These are phyloP conservation scores for Paracentrotus lividus DNA, from an alignment of 53 echinoderm and acorn worm species.

Conservation along the genomic window DNA sequence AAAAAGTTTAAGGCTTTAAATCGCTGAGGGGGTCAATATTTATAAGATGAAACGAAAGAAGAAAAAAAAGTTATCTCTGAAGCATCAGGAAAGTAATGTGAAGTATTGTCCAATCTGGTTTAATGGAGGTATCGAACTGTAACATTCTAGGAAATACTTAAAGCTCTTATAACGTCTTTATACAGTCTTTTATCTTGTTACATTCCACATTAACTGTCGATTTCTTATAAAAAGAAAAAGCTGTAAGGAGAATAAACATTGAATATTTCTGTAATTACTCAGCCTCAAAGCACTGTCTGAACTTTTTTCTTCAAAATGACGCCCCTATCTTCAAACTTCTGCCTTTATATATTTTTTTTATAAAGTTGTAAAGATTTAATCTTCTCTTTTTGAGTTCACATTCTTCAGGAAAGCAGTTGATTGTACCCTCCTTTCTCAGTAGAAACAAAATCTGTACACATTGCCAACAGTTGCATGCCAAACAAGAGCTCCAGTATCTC, in stretches of 20 bases:
- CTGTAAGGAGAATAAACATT: too few species aligned
- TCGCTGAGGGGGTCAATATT: not conserved
- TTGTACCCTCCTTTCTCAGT: not conserved
- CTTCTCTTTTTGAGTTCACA: not conserved
- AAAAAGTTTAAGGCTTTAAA: not conserved
- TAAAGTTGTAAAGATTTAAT: not conserved
- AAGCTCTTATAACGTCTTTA: too few species aligned
- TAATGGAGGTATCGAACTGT: not conserved
- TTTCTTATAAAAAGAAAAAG: too few species aligned
- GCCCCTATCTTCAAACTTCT: too few species aligned
- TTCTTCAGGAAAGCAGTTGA: not conserved
- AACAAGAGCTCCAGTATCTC: not conserved
- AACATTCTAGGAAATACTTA: not conserved
- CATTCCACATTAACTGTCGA: too few species aligned
- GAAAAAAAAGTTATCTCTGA: not conserved
- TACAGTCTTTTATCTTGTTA: not conserved
- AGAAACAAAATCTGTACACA: not conserved
- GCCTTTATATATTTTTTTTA: too few species aligned
- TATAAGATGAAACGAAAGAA: conserved; percentile 1
- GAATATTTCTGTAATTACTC: too few species aligned
- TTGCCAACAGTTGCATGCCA: not conserved
- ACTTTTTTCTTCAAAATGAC: too few species aligned
- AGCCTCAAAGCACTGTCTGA: too few species aligned
- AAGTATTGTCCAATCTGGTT: not conserved
- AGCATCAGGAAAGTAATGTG: not conserved